These are phyloP conservation scores for Marronus borbonicus DNA, from an alignment of 2,888 invertebrate species.

Conservation along the genomic window DNA sequence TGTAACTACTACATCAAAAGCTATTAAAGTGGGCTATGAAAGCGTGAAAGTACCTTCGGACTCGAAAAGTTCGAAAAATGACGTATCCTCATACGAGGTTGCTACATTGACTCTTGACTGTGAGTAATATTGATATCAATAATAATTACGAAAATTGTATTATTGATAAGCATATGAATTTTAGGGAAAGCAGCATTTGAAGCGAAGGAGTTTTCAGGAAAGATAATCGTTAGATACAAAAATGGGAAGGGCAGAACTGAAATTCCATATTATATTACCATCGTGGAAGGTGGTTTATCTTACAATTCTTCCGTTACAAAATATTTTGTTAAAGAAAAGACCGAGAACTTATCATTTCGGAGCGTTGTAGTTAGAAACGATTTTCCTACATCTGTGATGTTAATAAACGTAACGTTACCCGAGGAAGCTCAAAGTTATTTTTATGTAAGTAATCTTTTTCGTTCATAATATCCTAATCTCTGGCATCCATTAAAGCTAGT, in stretches of 20 bases:
- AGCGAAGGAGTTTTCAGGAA: conserved; percentile 73
- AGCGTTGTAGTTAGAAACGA: conserved; percentile 76
- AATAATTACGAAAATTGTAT: background rate
- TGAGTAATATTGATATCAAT: conserved; percentile 68
- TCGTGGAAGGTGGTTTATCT: conserved; percentile 75
- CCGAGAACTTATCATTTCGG: conserved; percentile 72
- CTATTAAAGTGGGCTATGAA: conserved; percentile 79
- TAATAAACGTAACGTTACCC: conserved; percentile 81
- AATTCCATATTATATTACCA: conserved; percentile 79
- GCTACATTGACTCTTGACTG: conserved; percentile 82
- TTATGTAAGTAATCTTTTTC: conserved; percentile 70
- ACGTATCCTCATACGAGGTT: conserved; percentile 70
- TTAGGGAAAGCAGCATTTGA: conserved; percentile 74
- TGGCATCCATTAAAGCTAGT: no score
- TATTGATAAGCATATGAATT: conserved; percentile 15
- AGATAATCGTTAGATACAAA: conserved; percentile 73
- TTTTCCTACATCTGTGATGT: conserved; percentile 81
- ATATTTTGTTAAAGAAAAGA: conserved; percentile 68
- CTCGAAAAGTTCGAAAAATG: conserved; percentile 71
- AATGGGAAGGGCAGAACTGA: conserved; percentile 70
- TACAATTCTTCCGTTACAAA: conserved; percentile 74
- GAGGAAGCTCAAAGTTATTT: conserved; percentile 76
- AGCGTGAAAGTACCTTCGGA: conserved; percentile 79
- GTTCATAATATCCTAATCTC: no score
- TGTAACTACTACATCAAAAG: conserved; percentile 77